These are phyloP conservation scores for Sandelia bainsii DNA, from an alignment of 2,797 vertebrate genomes.

Conservation along the genomic window DNA sequence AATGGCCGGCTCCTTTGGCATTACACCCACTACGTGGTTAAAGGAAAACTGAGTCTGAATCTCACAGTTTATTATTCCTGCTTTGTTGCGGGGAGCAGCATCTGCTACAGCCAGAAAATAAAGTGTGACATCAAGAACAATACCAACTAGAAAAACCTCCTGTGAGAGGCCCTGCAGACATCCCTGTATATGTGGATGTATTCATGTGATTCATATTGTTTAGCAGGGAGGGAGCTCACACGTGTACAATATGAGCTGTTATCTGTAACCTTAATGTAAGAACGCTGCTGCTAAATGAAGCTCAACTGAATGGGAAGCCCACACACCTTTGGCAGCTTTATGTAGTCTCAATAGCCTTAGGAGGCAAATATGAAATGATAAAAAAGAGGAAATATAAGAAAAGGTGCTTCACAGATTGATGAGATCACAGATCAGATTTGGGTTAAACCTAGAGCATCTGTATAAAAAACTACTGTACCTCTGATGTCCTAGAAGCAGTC, in stretches of 20 bases:
- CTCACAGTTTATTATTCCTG: conserved; percentile 6
- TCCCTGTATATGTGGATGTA: conserved; percentile 6
- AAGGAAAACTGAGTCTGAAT: conserved; percentile 1
- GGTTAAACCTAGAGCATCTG: conserved; percentile 3
- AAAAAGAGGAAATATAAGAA: neutral
- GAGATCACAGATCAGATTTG: conserved; percentile 8
- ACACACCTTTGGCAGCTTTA: neutral
- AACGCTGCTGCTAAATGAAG: neutral
- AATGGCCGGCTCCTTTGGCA: conserved; percentile 8
- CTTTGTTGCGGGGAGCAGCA: neutral
- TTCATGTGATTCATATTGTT: conserved; percentile 10
- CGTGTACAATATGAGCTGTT: neutral
- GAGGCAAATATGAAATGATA: neutral
- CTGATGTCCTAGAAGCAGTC: conserved; percentile 18
- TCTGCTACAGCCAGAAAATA: neutral
- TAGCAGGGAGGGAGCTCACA: neutral
- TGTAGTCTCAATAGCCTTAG: conserved; percentile 1
- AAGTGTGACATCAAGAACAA: conserved; percentile 13
- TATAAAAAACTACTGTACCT: conserved; percentile 13
- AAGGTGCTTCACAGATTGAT: neutral
- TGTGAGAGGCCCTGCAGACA: neutral
- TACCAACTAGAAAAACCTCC: neutral
- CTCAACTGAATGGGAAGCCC: neutral
- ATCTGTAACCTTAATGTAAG: neutral
- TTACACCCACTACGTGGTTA: neutral